phyloP scores from a whole-genome alignment of 2,888 invertebrate genomes.

The Cephus runcator region DNA sequence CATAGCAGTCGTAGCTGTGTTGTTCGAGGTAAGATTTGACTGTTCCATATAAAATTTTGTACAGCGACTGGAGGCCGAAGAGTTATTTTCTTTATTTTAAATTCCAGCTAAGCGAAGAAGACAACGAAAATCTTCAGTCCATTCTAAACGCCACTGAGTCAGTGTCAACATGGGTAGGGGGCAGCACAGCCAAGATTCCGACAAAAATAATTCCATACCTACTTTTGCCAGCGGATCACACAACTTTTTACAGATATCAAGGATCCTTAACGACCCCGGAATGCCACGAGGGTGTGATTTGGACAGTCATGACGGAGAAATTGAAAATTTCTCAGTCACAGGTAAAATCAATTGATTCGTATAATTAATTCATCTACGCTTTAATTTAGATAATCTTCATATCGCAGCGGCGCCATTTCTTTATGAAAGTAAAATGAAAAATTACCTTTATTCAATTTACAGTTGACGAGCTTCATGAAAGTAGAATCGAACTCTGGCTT shows the following conservation, averaged over 20 bases:
- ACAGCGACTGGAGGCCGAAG: too few relatives aligned
- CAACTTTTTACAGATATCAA: slow-evolving; percentile 73
- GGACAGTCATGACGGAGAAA: slow-evolving; percentile 73
- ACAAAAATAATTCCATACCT: slow-evolving; percentile 58
- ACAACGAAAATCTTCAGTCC: slow-evolving; percentile 43
- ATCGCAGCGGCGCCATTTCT: too few relatives aligned
- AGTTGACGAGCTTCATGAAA: slow-evolving; percentile 44
- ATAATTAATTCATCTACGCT: background rate
- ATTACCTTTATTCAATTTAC: slow-evolving; percentile 19
- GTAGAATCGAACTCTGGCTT: slow-evolving; percentile 37
- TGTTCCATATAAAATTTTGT: background rate
- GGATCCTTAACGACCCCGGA: slow-evolving; percentile 82
- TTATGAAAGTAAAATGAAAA: background rate
- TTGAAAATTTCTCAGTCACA: slow-evolving; percentile 68
- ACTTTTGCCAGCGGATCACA: slow-evolving; percentile 70
- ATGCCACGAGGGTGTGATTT: slow-evolving; percentile 79
- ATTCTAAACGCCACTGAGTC: slow-evolving; percentile 42
- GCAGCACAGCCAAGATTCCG: slow-evolving; percentile 25
- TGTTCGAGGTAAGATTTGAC: slow-evolving; percentile 69
- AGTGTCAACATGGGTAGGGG: slow-evolving; percentile 40
- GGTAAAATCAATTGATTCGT: slow-evolving; percentile 48
- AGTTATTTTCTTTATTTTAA: background rate
- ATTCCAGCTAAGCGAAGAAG: slow-evolving; percentile 42
- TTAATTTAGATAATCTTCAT: background rate
- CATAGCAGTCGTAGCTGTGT: slow-evolving; percentile 73